Evolutionary conservation across 2,888 invertebrate genomes (phyloP), one percentile per base, ranked within the genome.

Genomic region (Capitulum mitella): DNA sequence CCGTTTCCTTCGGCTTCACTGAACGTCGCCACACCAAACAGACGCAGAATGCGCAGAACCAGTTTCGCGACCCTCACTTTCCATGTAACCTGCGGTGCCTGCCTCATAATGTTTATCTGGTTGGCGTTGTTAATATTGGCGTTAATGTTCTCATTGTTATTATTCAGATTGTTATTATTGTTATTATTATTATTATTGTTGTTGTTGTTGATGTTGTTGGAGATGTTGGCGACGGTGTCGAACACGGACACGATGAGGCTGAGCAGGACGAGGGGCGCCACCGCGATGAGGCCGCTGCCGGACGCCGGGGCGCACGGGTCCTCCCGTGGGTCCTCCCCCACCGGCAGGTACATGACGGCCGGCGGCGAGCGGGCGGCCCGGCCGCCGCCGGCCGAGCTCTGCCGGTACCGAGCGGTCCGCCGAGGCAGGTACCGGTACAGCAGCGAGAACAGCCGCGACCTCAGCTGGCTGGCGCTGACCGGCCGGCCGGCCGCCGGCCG

Each of bases 101-200:
- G 3, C 29, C 58, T 29, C 58, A 58, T 58, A 1, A 58, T 58
- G 29, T 58, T 58, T n/a, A 58, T 58, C 29, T 58, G 58, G n/a
- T 58, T 58, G n/a, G 58, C 58, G 29, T 58, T 58, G 12, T 80
- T 80, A n/a, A 80, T 51, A 22, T 79, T 80, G 3, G 77, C 80
- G 10, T 34, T 79, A 5, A 80, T 34, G 43, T 80, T 79, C 1
- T 77, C 79, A n/a, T 79, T 79, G 58, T 78, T 78, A 43, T 48
- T 80, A 37, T 79, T 80, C 64, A 78, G 43, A 58, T 79, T 80
- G 61, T 80, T 80, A 48, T 80, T 77, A 43, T 77, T 77, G 46
- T 80, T 78, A 37, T 80, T 79, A 48, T 80, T 79, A 43, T 79
- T 79, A 34, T 79, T 80, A 37, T 70, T 78, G 77, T 80, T 79